These are phyloP conservation scores for Taenaris catops DNA, from an alignment of 2,888 invertebrate species.

Conservation along the genomic window DNA sequence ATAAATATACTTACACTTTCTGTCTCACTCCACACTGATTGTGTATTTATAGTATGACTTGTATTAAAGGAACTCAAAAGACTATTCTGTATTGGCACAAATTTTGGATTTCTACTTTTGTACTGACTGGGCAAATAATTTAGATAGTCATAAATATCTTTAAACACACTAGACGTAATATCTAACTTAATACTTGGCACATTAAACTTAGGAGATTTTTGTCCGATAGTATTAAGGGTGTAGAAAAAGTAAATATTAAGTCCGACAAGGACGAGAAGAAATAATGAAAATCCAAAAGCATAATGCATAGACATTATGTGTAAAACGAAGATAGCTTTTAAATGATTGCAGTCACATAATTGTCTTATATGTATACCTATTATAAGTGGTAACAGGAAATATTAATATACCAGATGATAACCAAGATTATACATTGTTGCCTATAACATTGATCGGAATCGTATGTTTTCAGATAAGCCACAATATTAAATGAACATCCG, in stretches of 20 bases:
- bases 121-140: constrained; percentile 59
- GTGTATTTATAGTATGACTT: constrained; percentile 36
- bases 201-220: constrained; percentile 37
- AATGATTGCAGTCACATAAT: constrained; percentile 5
- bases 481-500: no score
- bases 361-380: neutral
- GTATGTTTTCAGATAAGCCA: no score
- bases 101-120: constrained; percentile 53
- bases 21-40: constrained; percentile 45
- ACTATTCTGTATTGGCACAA: constrained; percentile 39
- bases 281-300: constrained; percentile 64
- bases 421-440: no score
- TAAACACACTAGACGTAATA: constrained; percentile 41
- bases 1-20: constrained; percentile 54
- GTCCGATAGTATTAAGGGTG: constrained; percentile 45
- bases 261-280: constrained; percentile 56
- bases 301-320: constrained; percentile 60
- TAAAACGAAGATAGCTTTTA: neutral
- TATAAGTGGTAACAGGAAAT: no score
- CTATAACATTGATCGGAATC: no score
- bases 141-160: constrained; percentile 58
- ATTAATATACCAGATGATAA: no score
- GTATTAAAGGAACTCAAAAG: constrained; percentile 57
- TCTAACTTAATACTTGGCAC: constrained; percentile 47
- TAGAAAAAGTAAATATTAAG: constrained; percentile 70